Evolutionary conservation across 1,140 invertebrate species (phyloP).

Genomic region (Trichonephila clavipes): DNA sequence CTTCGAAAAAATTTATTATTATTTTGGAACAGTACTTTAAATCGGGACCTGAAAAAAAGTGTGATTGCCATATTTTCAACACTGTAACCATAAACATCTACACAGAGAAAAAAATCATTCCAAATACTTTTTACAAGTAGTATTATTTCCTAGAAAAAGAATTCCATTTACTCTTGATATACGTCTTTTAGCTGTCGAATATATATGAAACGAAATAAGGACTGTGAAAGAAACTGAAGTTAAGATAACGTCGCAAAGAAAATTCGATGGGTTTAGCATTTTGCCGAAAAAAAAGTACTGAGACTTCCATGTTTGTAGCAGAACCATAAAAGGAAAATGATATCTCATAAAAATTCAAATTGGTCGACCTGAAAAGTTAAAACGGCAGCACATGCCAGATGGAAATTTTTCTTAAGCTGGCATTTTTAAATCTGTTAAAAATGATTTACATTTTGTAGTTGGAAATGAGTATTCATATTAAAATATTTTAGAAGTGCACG

Average conservation of each 20-base stretch:
- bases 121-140: neutral
- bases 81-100: neutral
- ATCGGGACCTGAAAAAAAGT: neutral
- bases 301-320: neutral
- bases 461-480: neutral
- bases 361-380: neutral
- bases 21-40: neutral
- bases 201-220: neutral
- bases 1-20: neutral
- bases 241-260: neutral
- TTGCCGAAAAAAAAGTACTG: neutral
- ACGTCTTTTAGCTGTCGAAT: slow-evolving; percentile 20
- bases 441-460: neutral
- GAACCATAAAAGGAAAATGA: slow-evolving; percentile 40
- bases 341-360: slow-evolving; percentile 54
- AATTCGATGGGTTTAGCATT: neutral
- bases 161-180: slow-evolving; percentile 45
- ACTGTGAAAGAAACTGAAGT: neutral
- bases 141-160: neutral
- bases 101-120: neutral
- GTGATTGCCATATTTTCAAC: neutral
- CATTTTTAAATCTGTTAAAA: neutral
- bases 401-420: slow-evolving; percentile 17
- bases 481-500: neutral
- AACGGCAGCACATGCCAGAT: neutral